phyloP scores from a whole-genome alignment of 2,113 vertebrate species.

The Terrapene triunguis region DNA sequence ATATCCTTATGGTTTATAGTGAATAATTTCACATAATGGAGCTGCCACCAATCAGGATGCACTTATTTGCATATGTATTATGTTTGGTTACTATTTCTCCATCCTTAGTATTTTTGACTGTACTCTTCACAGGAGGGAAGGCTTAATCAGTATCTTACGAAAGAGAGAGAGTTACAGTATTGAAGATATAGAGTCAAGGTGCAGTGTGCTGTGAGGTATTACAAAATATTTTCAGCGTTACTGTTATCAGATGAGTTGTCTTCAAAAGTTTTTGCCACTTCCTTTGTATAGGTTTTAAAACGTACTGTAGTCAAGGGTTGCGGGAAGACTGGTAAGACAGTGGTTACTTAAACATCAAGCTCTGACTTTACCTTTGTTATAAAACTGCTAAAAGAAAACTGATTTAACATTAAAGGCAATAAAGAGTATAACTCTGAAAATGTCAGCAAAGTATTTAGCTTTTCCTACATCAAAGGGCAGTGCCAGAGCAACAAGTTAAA shows the following conservation, averaged over 20 bases:
- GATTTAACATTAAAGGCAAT: background rate
- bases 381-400: slow-evolving; percentile 33
- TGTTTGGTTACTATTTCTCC: background rate
- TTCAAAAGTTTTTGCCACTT: background rate
- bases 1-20: background rate
- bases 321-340: background rate
- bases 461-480: background rate
- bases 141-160: background rate
- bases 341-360: background rate
- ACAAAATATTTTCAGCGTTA: slow-evolving; percentile 4
- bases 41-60: background rate
- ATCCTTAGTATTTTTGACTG: background rate
- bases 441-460: slow-evolving; percentile 55
- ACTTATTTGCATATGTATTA: background rate
- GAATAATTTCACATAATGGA: background rate
- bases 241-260: slow-evolving; percentile 3
- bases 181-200: background rate
- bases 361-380: slow-evolving; percentile 29
- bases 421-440: slow-evolving; percentile 26
- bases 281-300: slow-evolving; percentile 33
- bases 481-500: background rate
- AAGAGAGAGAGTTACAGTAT: background rate
- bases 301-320: background rate
- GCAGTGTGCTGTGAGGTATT: slow-evolving; percentile 1
- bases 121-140: rapidly evolving